Evolutionary conservation across 2,888 invertebrate genomes (phyloP).

Genomic region (Eupithecia vulgata): DNA sequence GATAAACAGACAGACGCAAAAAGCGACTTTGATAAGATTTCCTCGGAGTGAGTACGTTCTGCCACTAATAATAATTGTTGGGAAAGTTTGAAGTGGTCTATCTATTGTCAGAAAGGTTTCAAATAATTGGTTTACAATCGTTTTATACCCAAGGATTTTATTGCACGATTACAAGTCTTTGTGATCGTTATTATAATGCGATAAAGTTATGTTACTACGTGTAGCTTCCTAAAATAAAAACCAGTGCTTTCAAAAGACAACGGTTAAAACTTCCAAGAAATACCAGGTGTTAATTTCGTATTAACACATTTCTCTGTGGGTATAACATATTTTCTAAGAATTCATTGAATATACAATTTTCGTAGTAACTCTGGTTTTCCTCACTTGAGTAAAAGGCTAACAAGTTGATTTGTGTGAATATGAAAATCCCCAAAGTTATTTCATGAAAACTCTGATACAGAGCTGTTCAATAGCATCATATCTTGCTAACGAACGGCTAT

Average conservation of each 20-base stretch:
- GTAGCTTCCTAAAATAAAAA: not conserved
- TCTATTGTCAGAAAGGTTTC: not conserved
- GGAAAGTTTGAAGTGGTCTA: not conserved
- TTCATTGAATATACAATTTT: not conserved
- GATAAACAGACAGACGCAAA: not conserved
- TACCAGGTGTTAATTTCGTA: too few species aligned
- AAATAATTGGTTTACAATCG: not conserved
- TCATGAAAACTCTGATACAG: not conserved
- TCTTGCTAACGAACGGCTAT: not conserved
- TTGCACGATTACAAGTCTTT: not conserved
- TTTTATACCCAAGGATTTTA: not conserved
- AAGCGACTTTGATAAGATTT: not conserved
- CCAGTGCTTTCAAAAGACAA: not conserved
- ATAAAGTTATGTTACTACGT: not conserved
- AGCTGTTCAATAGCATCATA: not conserved
- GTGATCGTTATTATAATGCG: not conserved
- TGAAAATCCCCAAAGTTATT: too few species aligned
- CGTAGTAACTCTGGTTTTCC: not conserved
- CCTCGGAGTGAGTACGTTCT: not conserved
- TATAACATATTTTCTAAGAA: not conserved
- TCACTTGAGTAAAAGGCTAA: not conserved
- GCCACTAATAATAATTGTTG: not conserved
- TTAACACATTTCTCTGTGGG: not conserved
- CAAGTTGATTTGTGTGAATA: not conserved
- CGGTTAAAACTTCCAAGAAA: too few species aligned